Conservation (phyloP, 2,113 vertebrate species). For the Meles meles region DNA sequence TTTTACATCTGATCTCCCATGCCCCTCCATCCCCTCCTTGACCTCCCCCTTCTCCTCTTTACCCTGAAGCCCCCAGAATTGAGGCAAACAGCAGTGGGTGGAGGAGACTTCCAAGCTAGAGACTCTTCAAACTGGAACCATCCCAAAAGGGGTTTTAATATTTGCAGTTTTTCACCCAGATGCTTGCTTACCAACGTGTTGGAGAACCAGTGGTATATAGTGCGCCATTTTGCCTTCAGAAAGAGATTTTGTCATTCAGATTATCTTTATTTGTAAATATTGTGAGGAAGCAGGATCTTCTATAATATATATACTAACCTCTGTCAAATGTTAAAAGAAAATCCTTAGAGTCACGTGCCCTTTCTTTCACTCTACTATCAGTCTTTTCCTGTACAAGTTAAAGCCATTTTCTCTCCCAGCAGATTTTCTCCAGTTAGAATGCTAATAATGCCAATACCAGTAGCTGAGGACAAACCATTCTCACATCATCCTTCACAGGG, state of each 20-base stretch:
- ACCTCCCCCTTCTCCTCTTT: neutral
- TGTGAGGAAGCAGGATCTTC: conserved; percentile 7
- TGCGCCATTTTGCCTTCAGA: neutral
- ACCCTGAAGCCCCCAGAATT: neutral
- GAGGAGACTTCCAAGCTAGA: neutral
- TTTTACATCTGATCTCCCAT: neutral
- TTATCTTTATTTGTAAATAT: conserved; percentile 18
- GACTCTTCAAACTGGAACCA: neutral
- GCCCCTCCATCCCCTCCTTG: accelerated
- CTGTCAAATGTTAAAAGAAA: neutral
- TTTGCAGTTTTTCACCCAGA: neutral
- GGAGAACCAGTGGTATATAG: neutral
- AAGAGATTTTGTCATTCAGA: neutral
- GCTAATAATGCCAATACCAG: neutral
- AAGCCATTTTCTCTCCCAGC: conserved; percentile 10
- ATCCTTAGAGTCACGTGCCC: neutral
- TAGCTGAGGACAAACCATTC: neutral
- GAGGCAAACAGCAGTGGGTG: neutral
- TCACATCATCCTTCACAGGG: neutral
- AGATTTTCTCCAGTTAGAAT: neutral
- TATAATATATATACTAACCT: neutral
- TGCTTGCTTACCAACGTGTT: neutral
- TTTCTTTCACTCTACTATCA: neutral
- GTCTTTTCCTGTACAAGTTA: conserved; percentile 23
- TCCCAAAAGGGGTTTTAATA: neutral